Base-by-base conservation (phyloP, 2,113 vertebrate species). In the Orycteropus afer region DNA sequence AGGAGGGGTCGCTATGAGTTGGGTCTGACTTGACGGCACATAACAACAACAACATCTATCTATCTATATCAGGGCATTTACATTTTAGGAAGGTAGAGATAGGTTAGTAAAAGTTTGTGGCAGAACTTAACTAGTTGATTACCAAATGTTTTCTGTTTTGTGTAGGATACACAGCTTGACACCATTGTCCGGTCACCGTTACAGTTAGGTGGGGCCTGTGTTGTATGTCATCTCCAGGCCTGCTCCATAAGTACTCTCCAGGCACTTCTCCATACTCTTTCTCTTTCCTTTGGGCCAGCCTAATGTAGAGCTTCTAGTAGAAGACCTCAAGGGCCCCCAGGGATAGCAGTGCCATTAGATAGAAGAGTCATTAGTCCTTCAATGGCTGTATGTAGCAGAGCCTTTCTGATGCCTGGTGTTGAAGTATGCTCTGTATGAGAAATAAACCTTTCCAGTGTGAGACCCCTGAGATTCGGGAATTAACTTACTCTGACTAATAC, bases 161-260 rank as follows among this genome's bases (percentile, higher is more conserved):
- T 76, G 76, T 61, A 23, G 63, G 51, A 14, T n/a, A 71, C 40
- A 45, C 17, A 47, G 14, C 71, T 92, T 95, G 42, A 37, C 42
- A n/a, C 17, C n/a, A 61, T 77, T 82, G 90, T 74, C 65, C 74
- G 82, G 49, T 55, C 81, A 59, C 40, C 91, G 25, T 65, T 93
- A 29, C 17, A 25, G 55, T 69, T 42, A 59, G 29, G 53, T 22
- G 45, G 12, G n/a, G 11, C 42, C 7, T 53, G 4, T 61, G 25
- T 83, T 45, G 12, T 67, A 74, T 0, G 1, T 51, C 20, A 29
- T 53, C n/a, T 87, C 25, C 3, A 49, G 51, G 18, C 69, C 49
- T 51, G 76, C 29, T 23, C 29, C 49, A 59, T 49, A 29, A n/a
- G 42, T 11, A 69, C n/a, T 59, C 34, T 77, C 67, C 42, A 12